phyloP scores from a whole-genome alignment of 2,888 invertebrate species.

The Villa cingulata region DNA sequence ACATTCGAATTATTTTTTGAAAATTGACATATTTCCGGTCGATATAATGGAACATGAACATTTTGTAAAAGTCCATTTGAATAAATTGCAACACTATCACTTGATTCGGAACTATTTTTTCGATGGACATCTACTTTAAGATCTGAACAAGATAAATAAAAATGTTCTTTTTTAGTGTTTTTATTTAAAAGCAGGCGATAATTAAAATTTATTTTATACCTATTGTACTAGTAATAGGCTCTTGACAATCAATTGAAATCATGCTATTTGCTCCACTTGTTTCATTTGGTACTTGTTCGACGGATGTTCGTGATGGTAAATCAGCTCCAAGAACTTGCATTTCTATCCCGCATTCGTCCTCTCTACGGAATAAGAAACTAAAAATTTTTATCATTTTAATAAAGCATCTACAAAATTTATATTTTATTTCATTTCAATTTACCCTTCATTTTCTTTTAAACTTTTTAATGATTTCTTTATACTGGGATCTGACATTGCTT shows the following conservation, averaged over 20 bases:
- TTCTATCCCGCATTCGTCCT: conserved; percentile 71
- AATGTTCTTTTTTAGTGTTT: neutral
- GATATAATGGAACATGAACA: conserved; percentile 31
- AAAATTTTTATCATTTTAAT: neutral
- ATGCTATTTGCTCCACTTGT: conserved; percentile 36
- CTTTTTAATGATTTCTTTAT: conserved; percentile 39
- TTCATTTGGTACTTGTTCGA: conserved; percentile 43
- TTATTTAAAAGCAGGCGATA: neutral
- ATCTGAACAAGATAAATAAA: conserved; percentile 42
- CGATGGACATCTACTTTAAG: conserved; percentile 87
- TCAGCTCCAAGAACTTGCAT: conserved; percentile 52
- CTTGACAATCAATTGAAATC: conserved; percentile 27
- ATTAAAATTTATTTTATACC: conserved; percentile 34
- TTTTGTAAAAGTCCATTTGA: conserved; percentile 24
- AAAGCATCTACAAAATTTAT: neutral
- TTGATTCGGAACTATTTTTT: conserved; percentile 80
- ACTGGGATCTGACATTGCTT: conserved; percentile 47
- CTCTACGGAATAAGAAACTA: conserved; percentile 36
- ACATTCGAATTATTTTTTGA: neutral
- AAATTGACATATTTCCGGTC: conserved; percentile 29
- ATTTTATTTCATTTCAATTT: conserved; percentile 14
- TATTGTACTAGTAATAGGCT: conserved; percentile 52
- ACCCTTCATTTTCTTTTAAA: conserved; percentile 35
- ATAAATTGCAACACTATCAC: conserved; percentile 52
- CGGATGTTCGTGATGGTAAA: conserved; percentile 50